phyloP scores from a whole-genome alignment of 2,888 invertebrate species.

The Cryptophagus acutangulus region DNA sequence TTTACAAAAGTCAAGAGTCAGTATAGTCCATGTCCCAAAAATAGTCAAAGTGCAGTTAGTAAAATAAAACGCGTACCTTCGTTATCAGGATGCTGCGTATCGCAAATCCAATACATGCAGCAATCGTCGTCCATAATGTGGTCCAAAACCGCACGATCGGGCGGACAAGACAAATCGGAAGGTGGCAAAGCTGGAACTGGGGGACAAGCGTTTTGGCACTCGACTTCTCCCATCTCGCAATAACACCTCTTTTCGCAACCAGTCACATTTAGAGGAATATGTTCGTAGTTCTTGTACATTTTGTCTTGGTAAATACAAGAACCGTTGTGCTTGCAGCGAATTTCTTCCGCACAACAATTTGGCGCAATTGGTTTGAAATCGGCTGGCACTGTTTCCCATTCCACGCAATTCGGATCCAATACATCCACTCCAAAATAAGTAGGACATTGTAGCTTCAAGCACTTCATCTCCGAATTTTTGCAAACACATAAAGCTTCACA shows the following conservation, averaged over 20 bases:
- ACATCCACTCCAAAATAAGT: slow-evolving; percentile 81
- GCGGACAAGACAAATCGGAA: slow-evolving; percentile 65
- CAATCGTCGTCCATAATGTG: slow-evolving; percentile 73
- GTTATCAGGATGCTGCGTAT: slow-evolving; percentile 32
- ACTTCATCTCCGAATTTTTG: slow-evolving; percentile 64
- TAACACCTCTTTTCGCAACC: slow-evolving; percentile 83
- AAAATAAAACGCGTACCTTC: slow-evolving; percentile 23
- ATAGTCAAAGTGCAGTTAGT: neutral
- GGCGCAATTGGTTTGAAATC: slow-evolving; percentile 67
- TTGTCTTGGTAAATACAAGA: slow-evolving; percentile 60
- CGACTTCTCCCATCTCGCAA: slow-evolving; percentile 82
- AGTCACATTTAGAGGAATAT: slow-evolving; percentile 71
- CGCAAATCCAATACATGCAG: slow-evolving; percentile 73
- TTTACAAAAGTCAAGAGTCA: slow-evolving; percentile 26
- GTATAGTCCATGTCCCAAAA: slow-evolving; percentile 23
- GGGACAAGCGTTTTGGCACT: slow-evolving; percentile 77
- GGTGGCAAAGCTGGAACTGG: slow-evolving; percentile 75
- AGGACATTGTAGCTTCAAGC: slow-evolving; percentile 76
- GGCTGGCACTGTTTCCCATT: slow-evolving; percentile 79
- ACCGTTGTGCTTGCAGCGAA: slow-evolving; percentile 75
- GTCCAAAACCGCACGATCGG: slow-evolving; percentile 60
- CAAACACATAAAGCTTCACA: slow-evolving; percentile 78
- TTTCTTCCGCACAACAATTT: slow-evolving; percentile 74
- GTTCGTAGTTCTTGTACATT: slow-evolving; percentile 72
- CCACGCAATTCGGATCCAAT: slow-evolving; percentile 75